These are phyloP conservation scores for Orussus abietinus DNA, from an alignment of 1,140 invertebrate species.

Conservation along the genomic window DNA sequence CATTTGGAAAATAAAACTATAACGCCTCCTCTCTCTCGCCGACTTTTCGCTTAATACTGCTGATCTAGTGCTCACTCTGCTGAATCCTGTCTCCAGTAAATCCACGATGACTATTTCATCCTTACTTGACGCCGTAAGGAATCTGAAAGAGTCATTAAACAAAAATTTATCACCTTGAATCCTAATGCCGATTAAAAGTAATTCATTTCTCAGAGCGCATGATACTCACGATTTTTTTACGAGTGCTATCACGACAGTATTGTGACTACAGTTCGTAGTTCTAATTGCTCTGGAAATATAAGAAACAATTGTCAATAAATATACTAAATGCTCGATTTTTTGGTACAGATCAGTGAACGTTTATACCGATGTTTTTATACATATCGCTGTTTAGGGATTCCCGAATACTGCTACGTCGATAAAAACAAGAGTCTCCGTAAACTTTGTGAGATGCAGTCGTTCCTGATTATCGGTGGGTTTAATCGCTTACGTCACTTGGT, in stretches of 20 bases:
- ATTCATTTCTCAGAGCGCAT: slow-evolving; percentile 14
- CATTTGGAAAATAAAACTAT: not conserved
- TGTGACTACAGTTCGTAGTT: slow-evolving; percentile 63
- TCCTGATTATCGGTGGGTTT: too few relatives aligned
- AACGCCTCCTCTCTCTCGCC: not conserved
- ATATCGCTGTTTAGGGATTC: too few relatives aligned
- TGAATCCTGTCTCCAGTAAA: slow-evolving; percentile 68
- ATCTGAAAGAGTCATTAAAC: slow-evolving; percentile 55
- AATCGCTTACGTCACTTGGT: too few relatives aligned
- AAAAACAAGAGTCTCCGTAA: too few relatives aligned
- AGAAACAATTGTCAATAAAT: slow-evolving; percentile 22
- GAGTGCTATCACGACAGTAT: slow-evolving; percentile 65
- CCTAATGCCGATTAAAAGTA: slow-evolving; percentile 14
- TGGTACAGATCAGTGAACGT: slow-evolving; percentile 52
- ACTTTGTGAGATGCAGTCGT: too few relatives aligned
- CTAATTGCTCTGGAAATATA: slow-evolving; percentile 58
- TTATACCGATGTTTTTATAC: slow-evolving; percentile 48
- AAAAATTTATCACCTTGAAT: slow-evolving; percentile 15
- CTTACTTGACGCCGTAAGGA: slow-evolving; percentile 58
- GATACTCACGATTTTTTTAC: slow-evolving; percentile 67
- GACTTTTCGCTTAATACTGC: slow-evolving; percentile 1
- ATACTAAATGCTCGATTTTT: slow-evolving; percentile 53
- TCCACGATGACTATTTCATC: slow-evolving; percentile 64
- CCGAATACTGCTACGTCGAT: too few relatives aligned
- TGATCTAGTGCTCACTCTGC: slow-evolving; percentile 59